Conservation (phyloP, 64 coral and sea anemone genomes). For the Cladopsammia gracilis region DNA sequence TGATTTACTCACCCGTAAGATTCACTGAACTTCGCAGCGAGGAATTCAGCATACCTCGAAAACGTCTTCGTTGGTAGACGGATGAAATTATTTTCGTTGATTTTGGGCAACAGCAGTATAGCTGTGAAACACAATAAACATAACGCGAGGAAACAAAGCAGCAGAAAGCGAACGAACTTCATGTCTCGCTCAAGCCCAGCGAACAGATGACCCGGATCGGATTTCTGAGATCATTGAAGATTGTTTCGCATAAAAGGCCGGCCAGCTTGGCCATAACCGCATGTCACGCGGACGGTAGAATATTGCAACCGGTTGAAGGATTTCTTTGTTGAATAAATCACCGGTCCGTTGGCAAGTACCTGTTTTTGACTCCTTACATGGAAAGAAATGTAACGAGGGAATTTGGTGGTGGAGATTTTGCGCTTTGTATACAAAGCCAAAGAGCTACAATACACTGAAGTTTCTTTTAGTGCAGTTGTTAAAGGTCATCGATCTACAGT, state of each 20-base stretch:
- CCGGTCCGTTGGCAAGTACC: slow-evolving; percentile 21
- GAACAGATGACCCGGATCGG: background rate
- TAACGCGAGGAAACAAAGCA: slow-evolving; percentile 14
- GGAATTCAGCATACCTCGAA: slow-evolving; percentile 23
- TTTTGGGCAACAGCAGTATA: slow-evolving; percentile 5
- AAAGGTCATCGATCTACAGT: no score
- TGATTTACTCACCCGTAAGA: background rate
- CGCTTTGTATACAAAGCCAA: no score
- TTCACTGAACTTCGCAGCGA: background rate
- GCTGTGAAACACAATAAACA: slow-evolving; percentile 23
- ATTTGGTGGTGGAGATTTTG: no score
- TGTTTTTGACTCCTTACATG: background rate
- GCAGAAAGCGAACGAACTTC: slow-evolving; percentile 21
- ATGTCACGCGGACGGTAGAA: background rate
- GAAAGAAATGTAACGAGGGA: background rate
- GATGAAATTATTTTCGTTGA: slow-evolving; percentile 13
- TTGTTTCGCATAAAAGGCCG: no score
- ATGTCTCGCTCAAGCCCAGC: background rate
- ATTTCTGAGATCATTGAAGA: background rate
- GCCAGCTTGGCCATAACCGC: no score
- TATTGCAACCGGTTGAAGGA: slow-evolving; percentile 1
- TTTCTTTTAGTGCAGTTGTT: no score
- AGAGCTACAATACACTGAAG: no score
- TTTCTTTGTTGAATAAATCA: slow-evolving; percentile 16
- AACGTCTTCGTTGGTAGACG: background rate